phyloP scores from a whole-genome alignment of 1,140 invertebrate species.

The Tetragonula clypearis region DNA sequence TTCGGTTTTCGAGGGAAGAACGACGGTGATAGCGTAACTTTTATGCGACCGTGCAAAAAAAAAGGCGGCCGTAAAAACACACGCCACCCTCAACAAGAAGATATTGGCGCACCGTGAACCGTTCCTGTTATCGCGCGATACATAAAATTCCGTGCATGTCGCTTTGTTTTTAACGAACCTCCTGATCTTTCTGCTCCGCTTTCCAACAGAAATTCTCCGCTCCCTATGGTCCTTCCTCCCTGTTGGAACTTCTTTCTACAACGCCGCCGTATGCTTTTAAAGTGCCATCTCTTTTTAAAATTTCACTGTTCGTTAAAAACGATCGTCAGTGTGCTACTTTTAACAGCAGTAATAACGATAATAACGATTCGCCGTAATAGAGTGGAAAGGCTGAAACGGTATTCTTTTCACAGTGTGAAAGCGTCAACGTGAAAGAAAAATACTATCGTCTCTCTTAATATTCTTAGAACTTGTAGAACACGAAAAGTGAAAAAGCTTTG shows the following conservation, averaged over 20 bases:
- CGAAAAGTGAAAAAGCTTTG: no score
- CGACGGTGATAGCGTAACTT: slow-evolving; percentile 54
- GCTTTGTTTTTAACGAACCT: slow-evolving; percentile 17
- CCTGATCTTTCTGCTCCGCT: background rate
- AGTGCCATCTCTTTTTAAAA: background rate
- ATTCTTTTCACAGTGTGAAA: no score
- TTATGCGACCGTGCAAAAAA: slow-evolving; percentile 57
- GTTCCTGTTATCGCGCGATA: slow-evolving; percentile 33
- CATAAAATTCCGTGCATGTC: slow-evolving; percentile 29
- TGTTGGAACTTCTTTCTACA: slow-evolving; percentile 1
- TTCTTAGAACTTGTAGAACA: no score
- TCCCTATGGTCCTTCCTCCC: background rate
- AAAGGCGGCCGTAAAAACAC: slow-evolving; percentile 23
- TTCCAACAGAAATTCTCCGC: background rate
- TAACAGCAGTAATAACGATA: no score
- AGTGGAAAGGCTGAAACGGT: no score
- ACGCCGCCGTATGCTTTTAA: background rate
- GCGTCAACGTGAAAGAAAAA: no score
- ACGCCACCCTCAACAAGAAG: slow-evolving; percentile 9
- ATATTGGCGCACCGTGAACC: slow-evolving; percentile 44
- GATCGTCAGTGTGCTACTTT: no score
- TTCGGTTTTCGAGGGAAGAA: slow-evolving; percentile 61
- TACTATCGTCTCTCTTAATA: no score
- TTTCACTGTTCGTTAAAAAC: background rate
- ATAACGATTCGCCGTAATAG: no score